Evolutionary conservation across 2,797 vertebrate species (phyloP), one percentile per base, ranked within the genome.

Genomic region (Naso thynnoides): DNA sequence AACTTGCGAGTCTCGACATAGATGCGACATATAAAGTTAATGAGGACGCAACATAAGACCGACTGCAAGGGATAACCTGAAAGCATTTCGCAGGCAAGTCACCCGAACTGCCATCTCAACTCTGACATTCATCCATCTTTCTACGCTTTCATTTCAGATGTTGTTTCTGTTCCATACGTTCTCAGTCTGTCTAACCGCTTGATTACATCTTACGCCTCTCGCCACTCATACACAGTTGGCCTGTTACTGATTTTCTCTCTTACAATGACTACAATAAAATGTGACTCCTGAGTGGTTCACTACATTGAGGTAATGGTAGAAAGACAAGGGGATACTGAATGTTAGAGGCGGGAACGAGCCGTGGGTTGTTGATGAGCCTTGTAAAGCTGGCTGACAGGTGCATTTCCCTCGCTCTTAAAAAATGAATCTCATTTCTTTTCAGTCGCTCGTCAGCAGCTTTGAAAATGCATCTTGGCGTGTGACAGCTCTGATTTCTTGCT

Each of bases 1-100:
- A 82, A 76, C 57, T 75, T 44, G 48, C 48, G 65, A 18, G 67
- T 78, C 63, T 55, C 41, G 76, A 74, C 62, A 78, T 16, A 76
- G 48, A 82, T 81, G 79, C 27, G 5, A 83, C 79, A 82, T 48
- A 67, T 76, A 90, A 86, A 63, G 70, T 81, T 77, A 86, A 88
- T 77, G 70, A 70, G 67, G 60, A 73, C 39, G 41, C 61, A 73
- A 65, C n/a, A 44, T 47, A 61, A 82, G 65, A 41, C 27, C 39
- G 61, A 73, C 79, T 53, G 60, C 70, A 70, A 62, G 68, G 70
- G 6, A 14, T 19, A 41, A 67, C 48, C 54, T 66, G 38, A 75
- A 54, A 74, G 57, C 36, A 48, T 62, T 82, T 44, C 4, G 50
- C 57, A 70, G 68, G 57, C 26, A 76, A 63, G 56, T 73, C 58